A percentile compares a stretch with the other conserved stretches of the same genome.
phyloP scores from a whole-genome alignment of 2,113 vertebrate genomes.

The Muntiacus reevesi region DNA sequence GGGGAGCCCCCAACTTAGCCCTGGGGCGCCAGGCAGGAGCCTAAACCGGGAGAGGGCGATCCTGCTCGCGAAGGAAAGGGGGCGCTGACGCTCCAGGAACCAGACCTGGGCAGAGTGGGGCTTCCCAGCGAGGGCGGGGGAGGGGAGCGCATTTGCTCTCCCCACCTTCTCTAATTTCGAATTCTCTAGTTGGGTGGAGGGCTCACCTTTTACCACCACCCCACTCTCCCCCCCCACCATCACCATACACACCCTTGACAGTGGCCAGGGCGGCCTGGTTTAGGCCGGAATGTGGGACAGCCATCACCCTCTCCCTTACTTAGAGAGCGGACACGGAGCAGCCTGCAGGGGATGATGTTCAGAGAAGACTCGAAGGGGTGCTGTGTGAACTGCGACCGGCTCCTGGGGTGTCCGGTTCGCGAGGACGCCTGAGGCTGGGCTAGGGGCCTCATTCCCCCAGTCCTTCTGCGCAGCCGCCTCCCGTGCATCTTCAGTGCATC shows the following conservation, averaged over 20 bases:
- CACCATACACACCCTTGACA: background rate
- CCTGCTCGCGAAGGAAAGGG: conserved; percentile 71
- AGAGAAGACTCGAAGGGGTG: background rate
- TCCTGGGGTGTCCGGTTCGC: background rate
- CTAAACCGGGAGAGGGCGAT: background rate
- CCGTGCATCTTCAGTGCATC: conserved; percentile 77
- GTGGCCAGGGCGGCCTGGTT: background rate
- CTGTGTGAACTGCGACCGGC: background rate
- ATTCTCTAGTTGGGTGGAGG: background rate
- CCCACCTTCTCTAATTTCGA: background rate
- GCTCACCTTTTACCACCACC: background rate
- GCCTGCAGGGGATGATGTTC: background rate
- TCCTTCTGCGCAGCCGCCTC: conserved; percentile 36
- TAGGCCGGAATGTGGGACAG: background rate
- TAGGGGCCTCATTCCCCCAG: background rate
- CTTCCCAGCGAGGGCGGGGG: background rate
- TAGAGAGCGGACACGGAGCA: background rate
- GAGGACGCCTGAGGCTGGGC: background rate
- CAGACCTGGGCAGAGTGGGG: background rate
- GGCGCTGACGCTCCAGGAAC: conserved; percentile 83
- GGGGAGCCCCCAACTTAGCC: background rate
- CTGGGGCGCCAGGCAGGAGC: background rate
- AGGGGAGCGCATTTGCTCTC: background rate
- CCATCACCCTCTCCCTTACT: background rate
- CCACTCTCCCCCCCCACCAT: too few species aligned